phyloP scores from a whole-genome alignment of 2,113 vertebrate species.

The Climacteris rufus region DNA sequence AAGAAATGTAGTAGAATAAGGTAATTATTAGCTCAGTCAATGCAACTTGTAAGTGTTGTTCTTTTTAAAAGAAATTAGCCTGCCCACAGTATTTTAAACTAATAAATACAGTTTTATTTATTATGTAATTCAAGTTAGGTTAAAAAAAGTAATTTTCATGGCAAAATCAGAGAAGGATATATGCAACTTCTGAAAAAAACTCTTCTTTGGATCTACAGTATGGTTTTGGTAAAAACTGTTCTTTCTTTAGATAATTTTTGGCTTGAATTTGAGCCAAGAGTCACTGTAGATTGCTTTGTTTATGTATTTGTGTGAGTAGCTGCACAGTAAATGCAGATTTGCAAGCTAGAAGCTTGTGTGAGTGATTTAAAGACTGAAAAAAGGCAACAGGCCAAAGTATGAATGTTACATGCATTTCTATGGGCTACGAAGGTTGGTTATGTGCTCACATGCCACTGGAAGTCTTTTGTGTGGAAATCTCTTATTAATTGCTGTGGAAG shows the following conservation, averaged over 20 bases:
- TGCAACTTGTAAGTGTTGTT: background rate
- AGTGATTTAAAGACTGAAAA: background rate
- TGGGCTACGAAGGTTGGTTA: background rate
- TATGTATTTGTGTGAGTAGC: background rate
- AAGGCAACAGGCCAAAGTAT: background rate
- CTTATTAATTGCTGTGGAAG: background rate
- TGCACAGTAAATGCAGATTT: background rate
- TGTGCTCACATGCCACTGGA: background rate
- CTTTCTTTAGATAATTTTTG: background rate
- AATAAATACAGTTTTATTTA: background rate
- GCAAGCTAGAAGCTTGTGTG: background rate
- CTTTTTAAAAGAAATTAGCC: background rate
- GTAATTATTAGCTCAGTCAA: background rate
- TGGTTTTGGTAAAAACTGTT: background rate
- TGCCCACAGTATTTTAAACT: background rate
- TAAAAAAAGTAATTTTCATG: background rate
- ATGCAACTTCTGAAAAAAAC: background rate
- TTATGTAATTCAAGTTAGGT: background rate
- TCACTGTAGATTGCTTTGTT: background rate
- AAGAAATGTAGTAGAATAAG: background rate
- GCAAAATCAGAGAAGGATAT: background rate
- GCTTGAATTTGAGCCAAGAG: background rate
- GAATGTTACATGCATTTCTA: background rate
- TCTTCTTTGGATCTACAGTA: background rate
- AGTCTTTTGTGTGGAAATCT: background rate